Evolutionary conservation across 2,797 vertebrate genomes (phyloP).

Genomic region (Zonotrichia albicollis): DNA sequence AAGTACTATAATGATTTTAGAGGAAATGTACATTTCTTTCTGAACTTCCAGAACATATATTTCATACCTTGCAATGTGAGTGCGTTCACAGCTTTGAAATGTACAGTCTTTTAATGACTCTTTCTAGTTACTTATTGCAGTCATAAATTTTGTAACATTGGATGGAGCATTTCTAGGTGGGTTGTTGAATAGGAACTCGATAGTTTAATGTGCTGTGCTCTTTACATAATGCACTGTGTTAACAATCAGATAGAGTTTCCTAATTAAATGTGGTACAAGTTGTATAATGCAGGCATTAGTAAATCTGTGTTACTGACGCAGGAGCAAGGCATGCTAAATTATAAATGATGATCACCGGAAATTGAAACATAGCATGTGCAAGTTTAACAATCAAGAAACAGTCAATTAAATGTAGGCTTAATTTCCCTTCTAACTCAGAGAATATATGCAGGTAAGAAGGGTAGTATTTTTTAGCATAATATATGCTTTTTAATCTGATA

Average conservation of each 20-base stretch:
- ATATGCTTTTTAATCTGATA: not conserved
- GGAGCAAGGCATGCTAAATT: not conserved
- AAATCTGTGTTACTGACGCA: not conserved
- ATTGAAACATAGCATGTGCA: not conserved
- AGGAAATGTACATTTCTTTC: not conserved
- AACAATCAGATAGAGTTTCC: not conserved
- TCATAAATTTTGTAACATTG: not conserved
- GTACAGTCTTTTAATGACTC: not conserved
- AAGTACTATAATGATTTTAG: not conserved
- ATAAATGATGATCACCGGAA: not conserved
- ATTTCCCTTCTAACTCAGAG: not conserved
- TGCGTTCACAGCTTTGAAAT: not conserved
- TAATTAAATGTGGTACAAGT: not conserved
- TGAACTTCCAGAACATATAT: not conserved
- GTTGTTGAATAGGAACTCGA: not conserved
- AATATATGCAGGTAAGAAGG: not conserved
- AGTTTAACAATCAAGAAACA: not conserved
- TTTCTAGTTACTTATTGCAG: not conserved
- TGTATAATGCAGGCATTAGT: not conserved
- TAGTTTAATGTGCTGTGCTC: not conserved
- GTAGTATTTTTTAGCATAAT: not conserved
- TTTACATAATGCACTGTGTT: not conserved
- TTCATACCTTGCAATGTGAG: not conserved
- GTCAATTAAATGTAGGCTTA: not conserved
- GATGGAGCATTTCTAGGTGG: not conserved